A percentile compares a stretch with the other conserved stretches of the same genome.
Conservation (phyloP, 2,888 invertebrate genomes). For the Melanophora roralis region DNA sequence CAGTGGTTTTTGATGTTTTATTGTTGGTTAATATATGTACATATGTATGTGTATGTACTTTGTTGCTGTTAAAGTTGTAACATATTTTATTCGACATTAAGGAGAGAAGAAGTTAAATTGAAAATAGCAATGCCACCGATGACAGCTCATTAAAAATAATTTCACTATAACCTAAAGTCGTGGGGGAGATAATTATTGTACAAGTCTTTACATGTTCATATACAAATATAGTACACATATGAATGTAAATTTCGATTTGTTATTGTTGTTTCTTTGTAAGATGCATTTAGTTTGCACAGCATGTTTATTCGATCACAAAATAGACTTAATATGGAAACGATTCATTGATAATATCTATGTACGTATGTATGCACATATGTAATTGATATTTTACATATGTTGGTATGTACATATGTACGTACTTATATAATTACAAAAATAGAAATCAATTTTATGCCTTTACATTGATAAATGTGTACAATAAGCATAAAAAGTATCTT, state of each 20-base stretch:
- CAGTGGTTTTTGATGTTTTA: slow-evolving; percentile 15
- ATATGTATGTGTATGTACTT: background rate
- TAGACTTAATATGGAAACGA: background rate
- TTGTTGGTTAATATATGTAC: slow-evolving; percentile 12
- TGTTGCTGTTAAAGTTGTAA: slow-evolving; percentile 34
- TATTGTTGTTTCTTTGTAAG: background rate
- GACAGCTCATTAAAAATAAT: slow-evolving; percentile 59
- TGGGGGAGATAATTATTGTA: slow-evolving; percentile 48
- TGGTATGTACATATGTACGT: no score
- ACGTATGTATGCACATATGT: no score
- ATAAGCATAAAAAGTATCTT: background rate
- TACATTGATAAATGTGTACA: background rate
- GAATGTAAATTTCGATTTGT: background rate
- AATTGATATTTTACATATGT: slow-evolving; percentile 44
- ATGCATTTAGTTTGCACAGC: slow-evolving; percentile 11
- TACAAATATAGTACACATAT: slow-evolving; percentile 24
- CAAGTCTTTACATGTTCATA: background rate
- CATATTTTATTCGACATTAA: slow-evolving; percentile 38
- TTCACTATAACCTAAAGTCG: slow-evolving; percentile 47
- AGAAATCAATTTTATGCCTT: slow-evolving; percentile 16
- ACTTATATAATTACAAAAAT: slow-evolving; percentile 25
- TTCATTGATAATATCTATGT: slow-evolving; percentile 14
- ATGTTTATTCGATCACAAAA: slow-evolving; percentile 27
- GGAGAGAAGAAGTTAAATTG: slow-evolving; percentile 28
- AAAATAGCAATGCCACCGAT: slow-evolving; percentile 53